Evolutionary conservation across 2,113 vertebrate genomes (phyloP), one percentile per base, ranked within the genome.

Genomic region (Dendropsophus ebraccatus): DNA sequence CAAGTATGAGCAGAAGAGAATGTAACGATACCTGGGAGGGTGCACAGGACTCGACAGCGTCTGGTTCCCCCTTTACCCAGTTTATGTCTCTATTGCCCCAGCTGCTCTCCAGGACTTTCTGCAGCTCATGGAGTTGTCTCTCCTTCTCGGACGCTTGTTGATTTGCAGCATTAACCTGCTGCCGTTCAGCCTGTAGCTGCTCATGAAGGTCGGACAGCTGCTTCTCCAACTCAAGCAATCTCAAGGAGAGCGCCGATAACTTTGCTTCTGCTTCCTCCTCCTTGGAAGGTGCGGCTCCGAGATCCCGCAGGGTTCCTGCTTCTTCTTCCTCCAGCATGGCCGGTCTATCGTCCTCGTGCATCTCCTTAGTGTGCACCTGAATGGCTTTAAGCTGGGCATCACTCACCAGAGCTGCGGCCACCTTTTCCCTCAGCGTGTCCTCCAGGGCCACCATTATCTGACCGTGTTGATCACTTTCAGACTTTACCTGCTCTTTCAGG

Each of bases 71-170:
- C 87, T 35, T 67, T 19, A 41, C 88, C 87, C 87, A 65, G 89
- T 83, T 90, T 21, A 1, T 16, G 87, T 87, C 82, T 2, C 89
- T 70, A 8, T 88, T 88, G 82, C 88, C 83, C 77, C 91, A 93
- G 91, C 89, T 90, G 76, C 94, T 93, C 73, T 92, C 88, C 28
- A 97, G 91, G 5, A 96, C 88, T 41, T 94, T 92, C 88, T 95
- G 93, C 76, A 97, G 94, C 77, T 94, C 90, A 2, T 90, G 65
- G 69, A 97, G 90, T 80, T 91, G 95, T 85, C 87, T 92, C 91
- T 97, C 96, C 83, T 98, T 97, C 88, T 95, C 91, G 32, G 92
- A 37, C 84, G 93, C 93, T 80, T 95, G 96, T 87, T 95, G 94
- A 88, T 95, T 94, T 10, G 95, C 95, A 88, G 91, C 92, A 88